Percentiles rank a stretch among this genome's conserved stretches.
Conservation (phyloP, 2,888 invertebrate genomes). For the Hemicrepidius hirtus region DNA sequence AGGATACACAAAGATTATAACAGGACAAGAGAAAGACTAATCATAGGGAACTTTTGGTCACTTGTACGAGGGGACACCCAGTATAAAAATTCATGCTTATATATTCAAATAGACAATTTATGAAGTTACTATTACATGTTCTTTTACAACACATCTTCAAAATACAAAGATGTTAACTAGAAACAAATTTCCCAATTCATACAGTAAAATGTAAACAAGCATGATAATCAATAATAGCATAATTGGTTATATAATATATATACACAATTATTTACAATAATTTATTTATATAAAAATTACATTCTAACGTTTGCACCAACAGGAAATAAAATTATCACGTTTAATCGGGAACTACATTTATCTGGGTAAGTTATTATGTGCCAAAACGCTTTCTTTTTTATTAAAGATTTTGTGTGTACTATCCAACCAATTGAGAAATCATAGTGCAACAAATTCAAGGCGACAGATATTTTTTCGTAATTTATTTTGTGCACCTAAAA, state of each 20-base stretch:
- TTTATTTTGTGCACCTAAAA: neutral
- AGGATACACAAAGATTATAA: no score
- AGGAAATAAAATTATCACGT: neutral
- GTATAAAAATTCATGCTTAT: neutral
- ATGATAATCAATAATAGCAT: slow-evolving; percentile 3
- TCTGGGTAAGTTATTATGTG: slow-evolving; percentile 10
- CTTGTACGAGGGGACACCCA: no score
- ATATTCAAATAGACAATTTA: slow-evolving; percentile 18
- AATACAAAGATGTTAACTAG: slow-evolving; percentile 11
- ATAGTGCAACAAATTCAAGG: neutral
- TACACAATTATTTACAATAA: slow-evolving; percentile 41
- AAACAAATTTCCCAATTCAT: slow-evolving; percentile 10
- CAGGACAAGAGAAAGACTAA: no score
- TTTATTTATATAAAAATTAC: slow-evolving; percentile 42
- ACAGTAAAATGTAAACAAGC: neutral
- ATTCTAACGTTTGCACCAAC: slow-evolving; percentile 12
- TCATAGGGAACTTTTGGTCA: no score
- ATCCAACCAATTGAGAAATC: no score
- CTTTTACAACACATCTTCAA: slow-evolving; percentile 17
- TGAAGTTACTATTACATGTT: slow-evolving; percentile 18
- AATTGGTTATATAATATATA: slow-evolving; percentile 10
- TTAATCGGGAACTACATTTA: neutral
- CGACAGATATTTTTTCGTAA: neutral
- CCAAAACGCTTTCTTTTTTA: no score
- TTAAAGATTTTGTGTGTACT: no score